A percentile compares a stretch with the other conserved stretches of the same genome.
phyloP scores from a whole-genome alignment of 2,888 invertebrate species.

The Sicus ferrugineus region DNA sequence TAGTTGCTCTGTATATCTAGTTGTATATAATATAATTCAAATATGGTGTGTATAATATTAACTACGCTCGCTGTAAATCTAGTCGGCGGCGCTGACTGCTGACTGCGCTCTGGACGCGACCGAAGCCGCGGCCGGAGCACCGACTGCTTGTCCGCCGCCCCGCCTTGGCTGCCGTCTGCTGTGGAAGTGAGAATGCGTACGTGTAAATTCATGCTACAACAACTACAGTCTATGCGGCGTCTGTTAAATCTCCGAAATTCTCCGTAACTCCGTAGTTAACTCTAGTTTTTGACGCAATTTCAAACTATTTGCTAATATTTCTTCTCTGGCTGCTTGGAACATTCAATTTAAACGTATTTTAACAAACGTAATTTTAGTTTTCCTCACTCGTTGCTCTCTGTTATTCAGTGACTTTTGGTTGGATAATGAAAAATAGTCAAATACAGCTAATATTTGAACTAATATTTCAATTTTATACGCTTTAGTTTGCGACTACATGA shows the following conservation, averaged over 20 bases:
- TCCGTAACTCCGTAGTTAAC: not conserved
- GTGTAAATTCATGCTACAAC: conserved; percentile 1
- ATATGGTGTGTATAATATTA: conserved; percentile 27
- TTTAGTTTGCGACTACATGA: no score
- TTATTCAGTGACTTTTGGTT: no score
- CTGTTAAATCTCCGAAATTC: conserved; percentile 1
- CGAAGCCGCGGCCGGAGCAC: no score
- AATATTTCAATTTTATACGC: no score
- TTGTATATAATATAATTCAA: conserved; percentile 25
- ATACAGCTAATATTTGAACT: no score
- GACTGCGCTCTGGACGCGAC: no score
- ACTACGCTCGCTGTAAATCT: not conserved
- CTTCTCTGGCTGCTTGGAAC: conserved; percentile 13
- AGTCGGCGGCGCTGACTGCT: not conserved
- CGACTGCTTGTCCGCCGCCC: not conserved
- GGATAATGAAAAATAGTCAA: no score
- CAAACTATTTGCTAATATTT: not conserved
- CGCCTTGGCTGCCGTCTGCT: not conserved
- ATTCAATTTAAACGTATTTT: conserved; percentile 23
- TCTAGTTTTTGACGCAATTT: not conserved
- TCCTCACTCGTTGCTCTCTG: conserved; percentile 29
- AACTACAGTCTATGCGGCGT: conserved; percentile 31
- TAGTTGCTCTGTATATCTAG: conserved; percentile 25
- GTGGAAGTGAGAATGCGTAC: not conserved
- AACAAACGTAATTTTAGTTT: conserved; percentile 9